Evolutionary conservation across 2,113 vertebrate species (phyloP), one percentile per base, ranked within the genome.

Genomic region (Archocentrus centrarchus): DNA sequence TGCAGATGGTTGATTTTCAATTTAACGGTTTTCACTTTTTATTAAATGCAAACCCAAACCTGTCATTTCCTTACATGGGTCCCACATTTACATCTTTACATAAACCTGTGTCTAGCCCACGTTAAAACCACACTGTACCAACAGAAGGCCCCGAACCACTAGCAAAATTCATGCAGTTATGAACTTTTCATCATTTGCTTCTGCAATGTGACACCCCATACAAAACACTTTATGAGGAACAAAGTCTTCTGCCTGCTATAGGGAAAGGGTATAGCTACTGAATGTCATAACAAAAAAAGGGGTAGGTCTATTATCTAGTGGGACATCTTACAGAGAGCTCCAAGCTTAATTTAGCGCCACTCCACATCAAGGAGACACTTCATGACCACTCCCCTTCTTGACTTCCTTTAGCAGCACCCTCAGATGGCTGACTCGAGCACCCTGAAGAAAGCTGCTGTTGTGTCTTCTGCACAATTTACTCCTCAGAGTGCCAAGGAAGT

Each of bases 351-450:
- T 94, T 93, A 94, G 93, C 91, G 88, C 59, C 89, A 92, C 93
- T 94, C 81, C 70, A 93, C 88, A 94, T 94, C 85, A 92, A 93
- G 90, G 82, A 93, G 89, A 91, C 90, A 92, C 91, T 94, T 81
- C 61, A 93, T 86, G 87, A 84, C 86, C 82, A 83, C 90, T 91
- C 91, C 91, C 88, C 85, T 86, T 81, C 82, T 89, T 88, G 77
- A 88, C 92, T 93, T 94, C 86, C 93, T 94, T 86, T 77, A 84
- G 86, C 55, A 86, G 80, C 81, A 83, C 85, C 88, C 89, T 89
- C 79, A 79, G 78, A 76, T 63, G 62, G 66, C 24, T 7, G 35
- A 88, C 85, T 87, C 11, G 20, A 88, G 83, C 85, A 81, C 60
- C 47, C 32, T 47, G 57, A 39, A 76, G 59, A 77, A 82, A 59